phyloP scores from a whole-genome alignment of 2,797 vertebrate species.

The Chaunax sp. region DNA sequence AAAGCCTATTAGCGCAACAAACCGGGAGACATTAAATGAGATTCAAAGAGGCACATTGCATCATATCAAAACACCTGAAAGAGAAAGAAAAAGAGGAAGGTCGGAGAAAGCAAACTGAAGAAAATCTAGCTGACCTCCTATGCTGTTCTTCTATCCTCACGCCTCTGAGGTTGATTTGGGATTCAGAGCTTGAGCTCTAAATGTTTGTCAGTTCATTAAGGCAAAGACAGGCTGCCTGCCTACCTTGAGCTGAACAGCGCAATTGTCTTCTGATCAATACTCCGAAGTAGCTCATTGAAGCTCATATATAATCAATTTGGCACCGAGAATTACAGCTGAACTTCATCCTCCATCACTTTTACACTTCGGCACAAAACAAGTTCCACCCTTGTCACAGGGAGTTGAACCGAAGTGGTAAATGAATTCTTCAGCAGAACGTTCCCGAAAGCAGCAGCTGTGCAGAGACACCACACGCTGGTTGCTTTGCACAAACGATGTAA shows the following conservation, averaged over 20 bases:
- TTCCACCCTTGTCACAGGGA: conserved; percentile 56
- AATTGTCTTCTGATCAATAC: conserved; percentile 57
- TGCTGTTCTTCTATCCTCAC: conserved; percentile 2
- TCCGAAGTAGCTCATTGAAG: conserved; percentile 43
- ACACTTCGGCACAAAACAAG: conserved; percentile 35
- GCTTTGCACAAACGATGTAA: conserved; percentile 49
- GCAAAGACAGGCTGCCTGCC: conserved; percentile 24
- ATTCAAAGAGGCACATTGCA: conserved; percentile 28
- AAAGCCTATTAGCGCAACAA: conserved; percentile 54
- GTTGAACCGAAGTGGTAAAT: conserved; percentile 58
- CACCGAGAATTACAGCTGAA: conserved; percentile 36
- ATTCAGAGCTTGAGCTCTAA: conserved; percentile 33
- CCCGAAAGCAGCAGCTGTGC: conserved; percentile 56
- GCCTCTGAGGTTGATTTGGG: not conserved
- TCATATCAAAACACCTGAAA: conserved; percentile 22
- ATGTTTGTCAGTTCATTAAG: conserved; percentile 55
- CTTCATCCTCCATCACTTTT: conserved; percentile 39
- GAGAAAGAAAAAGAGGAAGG: conserved; percentile 30
- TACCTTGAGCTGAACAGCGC: conserved; percentile 25
- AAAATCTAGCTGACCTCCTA: conserved; percentile 20
- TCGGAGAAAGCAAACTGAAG: conserved; percentile 21
- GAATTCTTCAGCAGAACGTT: conserved; percentile 54
- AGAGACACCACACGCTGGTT: conserved; percentile 42
- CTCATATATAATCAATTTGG: conserved; percentile 66
- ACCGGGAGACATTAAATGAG: conserved; percentile 44